Percentiles rank a stretch among this genome's conserved stretches.
Evolutionary conservation across 2,113 vertebrate genomes (phyloP).

Genomic region (Dipodomys ordii): DNA sequence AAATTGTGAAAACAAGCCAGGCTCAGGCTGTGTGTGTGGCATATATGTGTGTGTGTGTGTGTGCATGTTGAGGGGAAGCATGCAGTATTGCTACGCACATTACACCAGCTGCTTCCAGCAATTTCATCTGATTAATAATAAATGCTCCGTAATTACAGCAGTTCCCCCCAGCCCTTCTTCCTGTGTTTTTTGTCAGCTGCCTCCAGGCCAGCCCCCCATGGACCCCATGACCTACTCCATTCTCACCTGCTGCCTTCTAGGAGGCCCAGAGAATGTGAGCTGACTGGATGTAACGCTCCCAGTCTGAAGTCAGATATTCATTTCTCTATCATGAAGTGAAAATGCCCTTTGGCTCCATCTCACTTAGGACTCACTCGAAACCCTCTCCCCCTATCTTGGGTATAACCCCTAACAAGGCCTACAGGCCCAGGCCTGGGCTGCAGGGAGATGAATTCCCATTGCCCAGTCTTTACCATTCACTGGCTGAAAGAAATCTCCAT

Average conservation of each 20-base stretch:
- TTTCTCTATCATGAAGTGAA: conserved; percentile 1
- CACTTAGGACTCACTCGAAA: background rate
- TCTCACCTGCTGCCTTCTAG: conserved; percentile 66
- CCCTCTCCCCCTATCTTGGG: background rate
- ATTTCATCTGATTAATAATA: conserved; percentile 92
- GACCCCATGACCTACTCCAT: conserved; percentile 33
- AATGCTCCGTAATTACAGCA: conserved; percentile 90
- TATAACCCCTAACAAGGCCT: background rate
- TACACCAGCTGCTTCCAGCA: conserved; percentile 90
- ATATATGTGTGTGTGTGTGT: background rate
- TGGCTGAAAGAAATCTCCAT: conserved; percentile 48
- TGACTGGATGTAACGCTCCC: conserved; percentile 41
- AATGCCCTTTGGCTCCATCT: background rate
- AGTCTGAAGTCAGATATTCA: background rate
- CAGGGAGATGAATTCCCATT: conserved; percentile 14
- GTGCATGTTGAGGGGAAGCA: background rate
- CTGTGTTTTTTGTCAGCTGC: conserved; percentile 86
- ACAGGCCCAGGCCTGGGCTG: background rate
- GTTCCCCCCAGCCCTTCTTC: conserved; percentile 86
- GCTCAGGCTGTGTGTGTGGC: background rate
- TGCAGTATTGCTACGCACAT: conserved; percentile 85
- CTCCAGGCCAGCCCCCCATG: conserved; percentile 77
- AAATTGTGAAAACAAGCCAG: conserved; percentile 10
- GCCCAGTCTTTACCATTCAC: background rate
- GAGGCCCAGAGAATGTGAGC: conserved; percentile 9